Percentiles rank a stretch among this genome's conserved stretches.
These are phyloP conservation scores for Yponomeuta evonymella DNA, from an alignment of 2,888 invertebrate genomes.

Conservation along the genomic window DNA sequence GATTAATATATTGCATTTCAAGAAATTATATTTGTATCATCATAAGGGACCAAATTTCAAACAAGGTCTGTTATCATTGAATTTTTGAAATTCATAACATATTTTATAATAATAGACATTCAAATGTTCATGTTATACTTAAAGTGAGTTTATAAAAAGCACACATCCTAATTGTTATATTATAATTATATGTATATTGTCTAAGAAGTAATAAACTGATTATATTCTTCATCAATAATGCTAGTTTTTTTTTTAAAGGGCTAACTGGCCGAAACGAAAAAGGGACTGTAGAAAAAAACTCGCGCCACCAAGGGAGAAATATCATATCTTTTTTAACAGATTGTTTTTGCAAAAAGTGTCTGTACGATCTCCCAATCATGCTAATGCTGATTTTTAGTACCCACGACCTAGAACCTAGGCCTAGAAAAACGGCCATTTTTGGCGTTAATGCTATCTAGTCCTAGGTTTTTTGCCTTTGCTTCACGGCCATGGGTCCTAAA, in stretches of 20 bases:
- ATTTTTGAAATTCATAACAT: conserved; percentile 8
- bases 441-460: too few relatives aligned
- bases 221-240: conserved; percentile 40
- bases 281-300: too few relatives aligned
- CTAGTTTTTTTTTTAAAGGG: conserved; percentile 24
- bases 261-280: too few relatives aligned
- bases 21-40: not conserved
- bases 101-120: conserved; percentile 19
- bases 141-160: conserved; percentile 7
- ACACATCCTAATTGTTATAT: conserved; percentile 41
- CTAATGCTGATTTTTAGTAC: too few relatives aligned
- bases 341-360: too few relatives aligned
- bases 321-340: too few relatives aligned
- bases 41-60: conserved; percentile 31
- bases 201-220: conserved; percentile 48
- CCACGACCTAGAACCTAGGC: too few relatives aligned
- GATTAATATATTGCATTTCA: conserved; percentile 6
- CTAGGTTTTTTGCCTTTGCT: too few relatives aligned
- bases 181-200: conserved; percentile 35
- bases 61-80: conserved; percentile 25
- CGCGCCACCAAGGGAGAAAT: too few relatives aligned
- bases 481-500: too few relatives aligned
- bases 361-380: too few relatives aligned
- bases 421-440: too few relatives aligned
- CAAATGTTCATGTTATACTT: conserved; percentile 15